Base-by-base conservation (phyloP, 2,113 vertebrate species). In the Stegostoma tigrinum region DNA sequence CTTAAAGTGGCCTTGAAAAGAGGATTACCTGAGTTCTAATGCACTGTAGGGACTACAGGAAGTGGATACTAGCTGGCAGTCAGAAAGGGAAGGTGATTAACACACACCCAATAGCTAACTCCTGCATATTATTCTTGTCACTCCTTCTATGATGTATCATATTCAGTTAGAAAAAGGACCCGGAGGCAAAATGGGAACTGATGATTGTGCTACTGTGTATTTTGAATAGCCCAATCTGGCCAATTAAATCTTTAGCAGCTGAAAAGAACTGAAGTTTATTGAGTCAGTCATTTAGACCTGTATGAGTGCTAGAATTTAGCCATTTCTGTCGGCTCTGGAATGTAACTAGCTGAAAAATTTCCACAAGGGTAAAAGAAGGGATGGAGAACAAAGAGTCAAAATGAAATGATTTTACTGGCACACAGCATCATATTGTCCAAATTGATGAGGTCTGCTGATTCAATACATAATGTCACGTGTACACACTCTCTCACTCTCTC, bases 1-100 rank as follows among this genome's bases (percentile, higher is more conserved):
- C 42, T 48, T 95, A 95, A 95, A 95, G 42, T 95, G 67, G 94
- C 42, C 68, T 95, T 95, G 72, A 72, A 68, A 75, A 52, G 94
- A 52, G 24, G 67, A 95, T 72, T 95, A 75, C 42, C 45, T 72
- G 68, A 52, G 94, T 95, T 95, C 67, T 72, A 48, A 75, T 95
- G 45, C 45, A 52, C 24, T 95, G 45, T 52, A 34, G 94, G 68
- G 94, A 95, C 42, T 48, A 42, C 24, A 72, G 66, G 93, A 72
- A 48, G 27, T 72, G 27, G 94, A 34, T 95, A 75, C 72, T 72
- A 67, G 67, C 68, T 48, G 42, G 45, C 42, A 34, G 19, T 72
- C 42, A 95, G 67, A 70, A 67, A 95, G 42, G 68, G 34, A 45
- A 45, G 45, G 94, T 95, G 94, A 75, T 95, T 95, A 95, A 68